phyloP scores from a whole-genome alignment of 2,888 invertebrate species.

The Orgyia antiqua region DNA sequence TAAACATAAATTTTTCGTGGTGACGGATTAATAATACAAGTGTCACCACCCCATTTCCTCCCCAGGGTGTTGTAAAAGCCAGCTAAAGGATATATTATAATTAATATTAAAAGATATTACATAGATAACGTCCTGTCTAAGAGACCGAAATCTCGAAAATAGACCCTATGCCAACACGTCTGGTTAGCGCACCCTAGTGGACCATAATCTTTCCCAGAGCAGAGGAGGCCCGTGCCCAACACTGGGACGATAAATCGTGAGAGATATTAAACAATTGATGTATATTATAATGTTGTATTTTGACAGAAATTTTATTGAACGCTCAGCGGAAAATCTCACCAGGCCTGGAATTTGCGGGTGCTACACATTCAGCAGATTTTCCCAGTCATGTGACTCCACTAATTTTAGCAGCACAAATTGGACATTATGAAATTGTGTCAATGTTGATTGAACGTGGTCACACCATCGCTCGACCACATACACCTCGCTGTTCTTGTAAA shows the following conservation, averaged over 20 bases:
- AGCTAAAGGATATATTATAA: too few species aligned
- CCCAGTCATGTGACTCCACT: slow-evolving; percentile 84
- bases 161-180: too few species aligned
- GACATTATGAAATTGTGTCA: slow-evolving; percentile 83
- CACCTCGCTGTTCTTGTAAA: slow-evolving; percentile 74
- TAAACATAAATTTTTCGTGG: background rate
- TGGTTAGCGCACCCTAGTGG: too few species aligned
- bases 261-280: slow-evolving; percentile 14
- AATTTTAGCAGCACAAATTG: slow-evolving; percentile 83
- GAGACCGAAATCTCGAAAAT: too few species aligned
- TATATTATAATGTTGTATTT: slow-evolving; percentile 25
- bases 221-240: too few species aligned
- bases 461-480: slow-evolving; percentile 80
- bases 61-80: background rate
- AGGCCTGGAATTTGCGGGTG: slow-evolving; percentile 48
- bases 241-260: too few species aligned
- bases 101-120: too few species aligned
- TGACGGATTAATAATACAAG: too few species aligned
- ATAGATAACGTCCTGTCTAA: too few species aligned
- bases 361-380: slow-evolving; percentile 74
- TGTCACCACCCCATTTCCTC: too few species aligned
- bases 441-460: slow-evolving; percentile 82
- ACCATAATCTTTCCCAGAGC: too few species aligned
- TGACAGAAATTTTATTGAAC: slow-evolving; percentile 51
- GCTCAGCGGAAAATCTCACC: slow-evolving; percentile 43